phyloP scores from a whole-genome alignment of 1,140 invertebrate species.

The Plutomurus gul region DNA sequence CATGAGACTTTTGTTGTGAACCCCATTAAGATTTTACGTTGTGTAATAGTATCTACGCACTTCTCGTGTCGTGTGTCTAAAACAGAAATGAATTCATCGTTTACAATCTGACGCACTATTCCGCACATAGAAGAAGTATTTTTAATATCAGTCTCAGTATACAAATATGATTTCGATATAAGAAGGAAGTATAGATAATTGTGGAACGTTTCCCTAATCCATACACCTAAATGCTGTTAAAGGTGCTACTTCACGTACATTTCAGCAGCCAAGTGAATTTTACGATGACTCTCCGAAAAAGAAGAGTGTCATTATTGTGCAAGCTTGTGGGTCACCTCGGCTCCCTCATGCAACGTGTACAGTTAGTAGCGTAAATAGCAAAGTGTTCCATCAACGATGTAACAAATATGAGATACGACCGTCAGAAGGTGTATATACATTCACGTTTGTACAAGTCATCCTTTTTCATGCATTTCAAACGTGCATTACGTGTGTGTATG shows the following conservation, averaged over 20 bases:
- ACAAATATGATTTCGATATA: no score
- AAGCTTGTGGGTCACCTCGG: not conserved
- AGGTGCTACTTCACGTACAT: not conserved
- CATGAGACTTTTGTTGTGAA: conserved; percentile 4
- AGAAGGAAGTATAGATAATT: no score
- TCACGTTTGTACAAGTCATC: no score
- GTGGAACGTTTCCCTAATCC: not conserved
- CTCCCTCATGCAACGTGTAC: not conserved
- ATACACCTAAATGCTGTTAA: not conserved
- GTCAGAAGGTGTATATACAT: no score
- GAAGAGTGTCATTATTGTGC: not conserved
- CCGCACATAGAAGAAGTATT: no score
- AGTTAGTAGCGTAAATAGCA: not conserved
- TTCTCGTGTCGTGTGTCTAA: not conserved
- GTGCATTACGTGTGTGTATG: no score
- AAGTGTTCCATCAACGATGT: no score
- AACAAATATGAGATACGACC: no score
- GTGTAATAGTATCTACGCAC: not conserved
- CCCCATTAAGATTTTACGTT: no score
- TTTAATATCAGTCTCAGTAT: no score
- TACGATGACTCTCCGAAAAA: not conserved
- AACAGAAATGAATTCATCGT: not conserved
- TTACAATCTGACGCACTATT: no score
- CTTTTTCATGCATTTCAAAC: no score
- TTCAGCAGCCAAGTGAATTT: conserved; percentile 3